phyloP scores from a whole-genome alignment of 2,113 vertebrate species.

The Serilophus lunatus region DNA sequence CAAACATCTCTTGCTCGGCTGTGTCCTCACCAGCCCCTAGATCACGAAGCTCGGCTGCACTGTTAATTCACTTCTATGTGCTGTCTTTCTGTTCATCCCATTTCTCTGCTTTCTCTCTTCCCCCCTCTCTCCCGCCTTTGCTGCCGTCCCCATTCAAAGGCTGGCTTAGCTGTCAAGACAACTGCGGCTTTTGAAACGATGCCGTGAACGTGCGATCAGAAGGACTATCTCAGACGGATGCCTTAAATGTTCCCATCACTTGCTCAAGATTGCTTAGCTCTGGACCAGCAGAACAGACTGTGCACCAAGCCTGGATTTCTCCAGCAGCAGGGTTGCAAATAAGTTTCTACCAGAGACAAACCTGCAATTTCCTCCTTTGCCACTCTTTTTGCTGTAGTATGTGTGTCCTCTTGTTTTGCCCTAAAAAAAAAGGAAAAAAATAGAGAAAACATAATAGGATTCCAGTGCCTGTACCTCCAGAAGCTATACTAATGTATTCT shows the following conservation, averaged over 20 bases:
- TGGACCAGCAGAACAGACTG: background rate
- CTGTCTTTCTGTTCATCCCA: background rate
- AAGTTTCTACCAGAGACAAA: conserved; percentile 14
- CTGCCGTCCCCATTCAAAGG: background rate
- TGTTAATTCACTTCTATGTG: background rate
- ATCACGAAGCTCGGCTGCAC: background rate
- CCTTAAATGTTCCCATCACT: background rate
- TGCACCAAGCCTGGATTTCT: background rate
- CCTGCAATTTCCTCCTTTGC: conserved; percentile 42
- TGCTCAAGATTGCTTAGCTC: background rate
- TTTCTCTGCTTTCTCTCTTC: background rate
- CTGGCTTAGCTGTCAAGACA: conserved; percentile 35
- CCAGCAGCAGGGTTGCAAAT: background rate
- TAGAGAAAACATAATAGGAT: background rate
- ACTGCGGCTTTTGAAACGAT: background rate
- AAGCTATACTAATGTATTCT: background rate
- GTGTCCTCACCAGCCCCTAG: background rate
- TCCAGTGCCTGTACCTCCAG: background rate
- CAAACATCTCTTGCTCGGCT: background rate
- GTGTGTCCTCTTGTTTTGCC: background rate
- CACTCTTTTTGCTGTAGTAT: background rate
- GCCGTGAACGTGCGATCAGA: background rate
- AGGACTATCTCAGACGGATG: background rate
- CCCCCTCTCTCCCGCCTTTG: background rate
- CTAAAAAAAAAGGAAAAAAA: background rate